Conservation (phyloP, 2,888 invertebrate genomes). For the Caenorhabditis sulstoni region DNA sequence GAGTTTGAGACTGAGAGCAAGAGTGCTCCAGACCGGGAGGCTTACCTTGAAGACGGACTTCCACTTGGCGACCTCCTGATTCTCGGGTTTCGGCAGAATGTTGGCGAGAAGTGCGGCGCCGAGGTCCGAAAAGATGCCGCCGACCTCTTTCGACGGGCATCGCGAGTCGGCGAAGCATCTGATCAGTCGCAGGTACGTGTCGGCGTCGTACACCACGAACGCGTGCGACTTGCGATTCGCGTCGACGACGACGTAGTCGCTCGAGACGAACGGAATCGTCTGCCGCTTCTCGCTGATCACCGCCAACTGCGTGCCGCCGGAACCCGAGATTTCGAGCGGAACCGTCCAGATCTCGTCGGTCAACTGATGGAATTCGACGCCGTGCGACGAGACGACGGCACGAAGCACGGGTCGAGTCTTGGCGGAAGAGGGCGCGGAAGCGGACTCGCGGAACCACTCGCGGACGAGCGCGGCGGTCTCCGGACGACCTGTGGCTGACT, state of each 20-base stretch:
- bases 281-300: conserved; percentile 54
- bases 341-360: conserved; percentile 64
- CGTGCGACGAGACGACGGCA: conserved; percentile 51
- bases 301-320: conserved; percentile 53
- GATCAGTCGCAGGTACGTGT: conserved; percentile 66
- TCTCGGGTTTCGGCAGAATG: conserved; percentile 55
- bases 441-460: conserved; percentile 60
- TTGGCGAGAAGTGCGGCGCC: conserved; percentile 64
- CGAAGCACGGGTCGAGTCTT: conserved; percentile 55
- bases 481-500: conserved; percentile 33
- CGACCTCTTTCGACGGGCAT: conserved; percentile 64
- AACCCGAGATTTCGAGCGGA: conserved; percentile 62
- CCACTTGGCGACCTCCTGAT: conserved; percentile 62
- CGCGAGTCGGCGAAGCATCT: conserved; percentile 60
- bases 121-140: conserved; percentile 62
- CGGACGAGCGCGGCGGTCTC: conserved; percentile 54
- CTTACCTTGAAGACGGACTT: conserved; percentile 59
- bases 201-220: conserved; percentile 68
- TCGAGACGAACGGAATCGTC: conserved; percentile 58
- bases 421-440: neutral
- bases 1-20: too few relatives aligned
- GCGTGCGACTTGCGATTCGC: conserved; percentile 66
- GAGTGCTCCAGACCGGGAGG: too few relatives aligned
- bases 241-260: conserved; percentile 68
- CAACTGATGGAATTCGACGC: conserved; percentile 61